Conservation (phyloP, 2,888 invertebrate genomes). For the Rhingia campestris region DNA sequence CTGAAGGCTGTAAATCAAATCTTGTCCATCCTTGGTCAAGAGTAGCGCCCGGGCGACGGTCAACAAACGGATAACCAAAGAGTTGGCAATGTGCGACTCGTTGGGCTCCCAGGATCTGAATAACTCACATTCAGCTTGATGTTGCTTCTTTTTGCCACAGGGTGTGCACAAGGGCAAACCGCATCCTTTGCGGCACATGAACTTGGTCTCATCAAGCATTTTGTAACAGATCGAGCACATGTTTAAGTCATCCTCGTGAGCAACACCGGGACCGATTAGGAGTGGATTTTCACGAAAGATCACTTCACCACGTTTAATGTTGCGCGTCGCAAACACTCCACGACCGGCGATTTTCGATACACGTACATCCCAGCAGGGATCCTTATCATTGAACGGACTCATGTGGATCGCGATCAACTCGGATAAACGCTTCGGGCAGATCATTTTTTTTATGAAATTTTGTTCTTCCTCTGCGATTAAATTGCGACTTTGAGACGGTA, state of each 20-base stretch:
- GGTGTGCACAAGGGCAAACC: slow-evolving; percentile 87
- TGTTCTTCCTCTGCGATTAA: slow-evolving; percentile 13
- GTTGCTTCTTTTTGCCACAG: slow-evolving; percentile 86
- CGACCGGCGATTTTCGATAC: slow-evolving; percentile 87
- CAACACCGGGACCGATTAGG: slow-evolving; percentile 87
- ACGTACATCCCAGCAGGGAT: slow-evolving; percentile 85
- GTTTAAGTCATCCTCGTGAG: slow-evolving; percentile 83
- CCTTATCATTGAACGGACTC: slow-evolving; percentile 80
- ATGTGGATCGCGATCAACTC: slow-evolving; percentile 79
- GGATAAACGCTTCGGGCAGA: slow-evolving; percentile 80
- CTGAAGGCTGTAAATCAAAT: slow-evolving; percentile 81
- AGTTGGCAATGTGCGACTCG: slow-evolving; percentile 81
- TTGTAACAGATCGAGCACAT: slow-evolving; percentile 87
- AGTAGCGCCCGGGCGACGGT: slow-evolving; percentile 80
- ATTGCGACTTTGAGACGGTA: not conserved
- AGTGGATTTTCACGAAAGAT: slow-evolving; percentile 89
- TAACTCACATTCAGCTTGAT: slow-evolving; percentile 86
- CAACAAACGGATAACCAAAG: slow-evolving; percentile 79
- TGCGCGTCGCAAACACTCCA: slow-evolving; percentile 87
- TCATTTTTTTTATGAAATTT: slow-evolving; percentile 76
- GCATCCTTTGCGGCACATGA: slow-evolving; percentile 86
- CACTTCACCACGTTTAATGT: slow-evolving; percentile 87
- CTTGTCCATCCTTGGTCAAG: slow-evolving; percentile 80
- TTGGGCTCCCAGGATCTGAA: slow-evolving; percentile 85
- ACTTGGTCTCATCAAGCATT: slow-evolving; percentile 81